Evolutionary conservation across 2,797 vertebrate genomes (phyloP).

Genomic region (Darevskia mixta): DNA sequence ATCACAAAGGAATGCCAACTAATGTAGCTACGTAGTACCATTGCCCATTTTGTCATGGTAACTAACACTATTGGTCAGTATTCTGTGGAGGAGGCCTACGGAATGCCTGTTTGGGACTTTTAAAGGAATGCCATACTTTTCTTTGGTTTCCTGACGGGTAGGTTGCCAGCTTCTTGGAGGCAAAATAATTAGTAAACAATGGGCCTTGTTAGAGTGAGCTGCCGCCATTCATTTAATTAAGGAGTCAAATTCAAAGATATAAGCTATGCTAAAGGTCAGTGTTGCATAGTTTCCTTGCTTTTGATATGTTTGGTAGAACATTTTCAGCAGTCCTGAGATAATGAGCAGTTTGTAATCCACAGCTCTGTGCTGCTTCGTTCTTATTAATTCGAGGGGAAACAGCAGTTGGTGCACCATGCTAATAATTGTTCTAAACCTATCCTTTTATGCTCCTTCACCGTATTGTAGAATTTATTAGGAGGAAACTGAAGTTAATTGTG

Average conservation of each 20-base stretch:
- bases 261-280: slow-evolving; percentile 19
- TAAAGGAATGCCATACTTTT: neutral
- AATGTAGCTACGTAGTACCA: neutral
- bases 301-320: slow-evolving; percentile 37
- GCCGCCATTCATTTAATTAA: slow-evolving; percentile 47
- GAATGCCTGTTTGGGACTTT: neutral
- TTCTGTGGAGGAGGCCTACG: neutral
- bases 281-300: slow-evolving; percentile 7
- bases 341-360: neutral
- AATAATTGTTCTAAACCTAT: neutral
- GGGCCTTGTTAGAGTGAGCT: slow-evolving; percentile 27
- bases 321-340: neutral
- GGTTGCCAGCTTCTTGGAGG: neutral
- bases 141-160: neutral
- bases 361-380: neutral
- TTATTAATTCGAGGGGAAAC: neutral
- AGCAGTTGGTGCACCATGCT: neutral
- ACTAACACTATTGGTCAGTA: neutral
- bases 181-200: slow-evolving; percentile 61
- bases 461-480: too few species aligned
- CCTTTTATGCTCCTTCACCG: too few species aligned
- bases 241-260: slow-evolving; percentile 33
- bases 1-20: neutral
- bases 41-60: neutral
- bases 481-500: too few species aligned